Evolutionary conservation across 2,888 invertebrate genomes (phyloP), one percentile per base, ranked within the genome.

Genomic region (Drosophila seclusa): DNA sequence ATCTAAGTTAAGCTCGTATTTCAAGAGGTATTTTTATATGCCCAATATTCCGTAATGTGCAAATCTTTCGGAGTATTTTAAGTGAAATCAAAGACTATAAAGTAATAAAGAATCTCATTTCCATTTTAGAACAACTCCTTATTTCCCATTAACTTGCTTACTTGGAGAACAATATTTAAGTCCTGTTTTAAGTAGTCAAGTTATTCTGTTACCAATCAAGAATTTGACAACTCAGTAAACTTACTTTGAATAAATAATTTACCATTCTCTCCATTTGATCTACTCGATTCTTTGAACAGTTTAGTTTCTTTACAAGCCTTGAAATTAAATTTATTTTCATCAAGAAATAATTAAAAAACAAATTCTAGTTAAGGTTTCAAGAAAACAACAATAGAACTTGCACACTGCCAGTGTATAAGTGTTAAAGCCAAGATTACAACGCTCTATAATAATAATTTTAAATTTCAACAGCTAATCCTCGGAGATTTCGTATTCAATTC

Each of bases 401-500:
- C 16, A 18, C 4, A 5, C 34, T 27, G 27, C 0, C 45, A 45
- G 55, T 38, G n/a, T 31, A 29, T 48, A 24, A 63, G 63, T 40
- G 40, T 65, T 68, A 63, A 60, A 63, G 65, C 50, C 67, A 59
- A 55, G 52, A 55, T n/a, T 36, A 45, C 45, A 49, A 32, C 21
- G 34, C 29, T 40, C 58, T 65, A 73, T 80, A 70, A 84, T 76
- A 77, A 78, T 76, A 76, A 87, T 82, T 87, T 78, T 50, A 69
- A 55, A 77, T 70, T 83, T 84, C 69, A 77, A 58, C 71, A 71
- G 73, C 71, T 90, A 83, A 90, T 83, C 87, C 87, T 52, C n/a
- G 40, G 58, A 76, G 87, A 83, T 90, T 88, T 80, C 68, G 64
- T 78, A 86, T 87, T 87, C 90, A 88, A 88, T 90, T 90, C 62